Percentiles rank a stretch among this genome's conserved stretches.
These are phyloP conservation scores for Tortrix viridana DNA, from an alignment of 2,888 invertebrate genomes.

Conservation along the genomic window DNA sequence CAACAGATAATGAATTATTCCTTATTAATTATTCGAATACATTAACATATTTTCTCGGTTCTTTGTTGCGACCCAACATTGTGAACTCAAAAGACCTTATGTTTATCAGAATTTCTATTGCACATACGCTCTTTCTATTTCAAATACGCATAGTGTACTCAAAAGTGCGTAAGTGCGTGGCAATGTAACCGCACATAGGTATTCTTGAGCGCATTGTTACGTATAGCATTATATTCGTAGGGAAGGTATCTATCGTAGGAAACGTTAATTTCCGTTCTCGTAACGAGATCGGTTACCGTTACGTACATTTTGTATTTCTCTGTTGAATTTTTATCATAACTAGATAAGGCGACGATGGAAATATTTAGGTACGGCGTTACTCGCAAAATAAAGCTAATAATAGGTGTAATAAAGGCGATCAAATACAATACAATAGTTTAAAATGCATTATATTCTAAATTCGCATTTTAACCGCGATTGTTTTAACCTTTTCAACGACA, in stretches of 20 bases:
- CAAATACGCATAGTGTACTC: neutral
- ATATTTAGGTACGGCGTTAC: neutral
- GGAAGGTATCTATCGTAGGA: conserved; percentile 44
- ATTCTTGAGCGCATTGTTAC: conserved; percentile 7
- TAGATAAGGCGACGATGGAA: neutral
- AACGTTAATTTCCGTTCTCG: conserved; percentile 63
- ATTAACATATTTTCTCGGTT: conserved; percentile 30
- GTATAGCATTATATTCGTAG: conserved; percentile 20
- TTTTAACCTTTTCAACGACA: too few species aligned
- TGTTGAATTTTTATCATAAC: conserved; percentile 8
- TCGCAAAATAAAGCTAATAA: too few species aligned
- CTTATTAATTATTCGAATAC: conserved; percentile 35
- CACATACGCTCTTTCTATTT: neutral
- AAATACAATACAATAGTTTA: too few species aligned
- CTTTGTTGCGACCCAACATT: neutral
- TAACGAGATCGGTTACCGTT: conserved; percentile 56
- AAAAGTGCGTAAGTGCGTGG: neutral
- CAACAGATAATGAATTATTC: conserved; percentile 32
- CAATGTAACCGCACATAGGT: neutral
- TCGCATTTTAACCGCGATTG: too few species aligned
- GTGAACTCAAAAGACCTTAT: conserved; percentile 1
- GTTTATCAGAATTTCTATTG: neutral
- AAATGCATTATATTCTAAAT: too few species aligned
- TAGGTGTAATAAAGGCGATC: too few species aligned
- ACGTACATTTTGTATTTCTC: conserved; percentile 45